phyloP scores from a whole-genome alignment of 2,113 vertebrate genomes.

The Pitta sordida region DNA sequence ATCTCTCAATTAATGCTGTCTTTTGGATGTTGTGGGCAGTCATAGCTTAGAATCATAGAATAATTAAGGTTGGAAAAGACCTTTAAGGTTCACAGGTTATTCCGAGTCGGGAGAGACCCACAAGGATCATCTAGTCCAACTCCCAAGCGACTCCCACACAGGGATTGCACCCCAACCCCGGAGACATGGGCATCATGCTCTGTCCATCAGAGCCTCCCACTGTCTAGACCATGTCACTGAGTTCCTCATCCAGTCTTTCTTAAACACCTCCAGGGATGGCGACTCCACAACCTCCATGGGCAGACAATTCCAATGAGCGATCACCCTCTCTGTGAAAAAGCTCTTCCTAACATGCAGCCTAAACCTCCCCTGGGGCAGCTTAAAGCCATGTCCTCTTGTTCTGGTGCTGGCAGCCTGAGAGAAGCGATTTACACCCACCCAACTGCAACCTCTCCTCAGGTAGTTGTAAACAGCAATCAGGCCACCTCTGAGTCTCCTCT shows the following conservation, averaged over 20 bases:
- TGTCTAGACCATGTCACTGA: background rate
- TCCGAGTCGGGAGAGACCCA: too few relatives aligned
- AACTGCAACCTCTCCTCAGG: background rate
- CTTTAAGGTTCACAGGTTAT: too few relatives aligned
- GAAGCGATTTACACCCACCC: background rate
- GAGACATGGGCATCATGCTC: too few relatives aligned
- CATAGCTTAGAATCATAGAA: background rate
- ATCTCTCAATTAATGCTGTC: background rate
- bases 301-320: too few relatives aligned
- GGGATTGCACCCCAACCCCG: too few relatives aligned
- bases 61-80: too few relatives aligned
- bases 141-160: too few relatives aligned
- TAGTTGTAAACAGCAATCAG: fast-evolving
- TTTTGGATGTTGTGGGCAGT: background rate
- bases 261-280: background rate
- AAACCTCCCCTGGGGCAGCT: background rate
- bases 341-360: background rate
- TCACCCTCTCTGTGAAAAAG: too few relatives aligned
- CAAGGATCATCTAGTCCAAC: too few relatives aligned
- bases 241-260: background rate
- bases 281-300: background rate
- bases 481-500: fast-evolving
- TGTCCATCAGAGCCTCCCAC: too few relatives aligned
- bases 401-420: too few relatives aligned
- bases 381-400: background rate